Conservation (phyloP, 1,140 invertebrate genomes). For the Heliconius nattereri region DNA sequence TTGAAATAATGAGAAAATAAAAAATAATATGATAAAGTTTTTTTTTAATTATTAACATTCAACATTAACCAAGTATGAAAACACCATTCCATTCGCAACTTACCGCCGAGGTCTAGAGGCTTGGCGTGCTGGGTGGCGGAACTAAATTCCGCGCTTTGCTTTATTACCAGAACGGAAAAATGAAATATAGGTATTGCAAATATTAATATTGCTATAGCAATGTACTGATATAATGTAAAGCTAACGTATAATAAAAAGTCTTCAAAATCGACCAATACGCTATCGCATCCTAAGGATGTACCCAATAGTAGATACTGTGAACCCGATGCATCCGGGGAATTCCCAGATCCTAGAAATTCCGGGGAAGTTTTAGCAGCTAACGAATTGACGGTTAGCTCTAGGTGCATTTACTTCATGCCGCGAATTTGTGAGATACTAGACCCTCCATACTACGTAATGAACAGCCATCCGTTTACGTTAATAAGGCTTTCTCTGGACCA, state of each 20-base stretch:
- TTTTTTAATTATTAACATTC: too few species aligned
- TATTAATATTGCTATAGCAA: too few species aligned
- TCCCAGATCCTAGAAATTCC: constrained; percentile 27
- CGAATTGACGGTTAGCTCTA: constrained; percentile 28
- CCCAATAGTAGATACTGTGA: constrained; percentile 1
- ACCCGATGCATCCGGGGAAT: constrained; percentile 20
- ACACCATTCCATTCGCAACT: too few species aligned
- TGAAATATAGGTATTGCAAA: too few species aligned
- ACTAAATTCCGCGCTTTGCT: too few species aligned
- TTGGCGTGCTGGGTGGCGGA: too few species aligned
- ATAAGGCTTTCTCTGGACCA: constrained; percentile 2
- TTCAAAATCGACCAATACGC: neutral
- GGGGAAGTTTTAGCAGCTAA: constrained; percentile 27
- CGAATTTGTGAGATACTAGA: constrained; percentile 22
- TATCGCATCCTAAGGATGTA: neutral
- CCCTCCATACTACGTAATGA: neutral
- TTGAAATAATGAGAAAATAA: too few species aligned
- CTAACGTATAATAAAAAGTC: neutral
- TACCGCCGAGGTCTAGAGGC: too few species aligned
- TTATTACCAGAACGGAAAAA: too few species aligned
- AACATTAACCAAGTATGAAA: too few species aligned
- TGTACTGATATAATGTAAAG: too few species aligned
- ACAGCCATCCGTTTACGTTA: neutral
- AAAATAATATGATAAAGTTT: too few species aligned
- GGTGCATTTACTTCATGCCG: constrained; percentile 25